A percentile compares a stretch with the other conserved stretches of the same genome.
These are phyloP conservation scores for Ormyrus labotus DNA, from an alignment of 2,888 invertebrate genomes.

Conservation along the genomic window DNA sequence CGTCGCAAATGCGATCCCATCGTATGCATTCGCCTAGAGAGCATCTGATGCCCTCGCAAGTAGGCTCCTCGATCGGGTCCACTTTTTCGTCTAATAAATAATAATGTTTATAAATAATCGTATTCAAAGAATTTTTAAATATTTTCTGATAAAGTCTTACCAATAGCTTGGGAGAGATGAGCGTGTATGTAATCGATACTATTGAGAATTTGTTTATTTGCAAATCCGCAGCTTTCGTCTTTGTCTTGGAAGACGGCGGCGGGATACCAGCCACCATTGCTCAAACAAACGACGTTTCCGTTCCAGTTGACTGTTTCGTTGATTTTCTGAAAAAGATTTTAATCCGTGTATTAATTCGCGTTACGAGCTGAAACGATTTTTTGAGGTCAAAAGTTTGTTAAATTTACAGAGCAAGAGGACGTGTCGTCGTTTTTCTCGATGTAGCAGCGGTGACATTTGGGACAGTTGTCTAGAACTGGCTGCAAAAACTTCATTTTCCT, in stretches of 20 bases:
- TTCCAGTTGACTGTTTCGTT: constrained; percentile 76
- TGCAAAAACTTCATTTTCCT: constrained; percentile 77
- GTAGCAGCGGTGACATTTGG: constrained; percentile 79
- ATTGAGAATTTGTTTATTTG: constrained; percentile 75
- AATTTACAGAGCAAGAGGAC: constrained; percentile 33
- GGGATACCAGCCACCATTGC: constrained; percentile 83
- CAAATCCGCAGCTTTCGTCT: constrained; percentile 77
- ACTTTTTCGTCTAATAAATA: constrained; percentile 32
- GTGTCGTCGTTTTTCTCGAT: constrained; percentile 38
- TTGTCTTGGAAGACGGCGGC: constrained; percentile 80
- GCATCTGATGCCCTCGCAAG: constrained; percentile 82
- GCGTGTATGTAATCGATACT: constrained; percentile 78
- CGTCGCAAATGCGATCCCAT: constrained; percentile 81
- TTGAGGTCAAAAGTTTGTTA: neutral
- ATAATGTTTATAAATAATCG: constrained; percentile 5
- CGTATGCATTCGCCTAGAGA: constrained; percentile 83
- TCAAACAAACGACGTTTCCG: constrained; percentile 83
- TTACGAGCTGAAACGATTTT: neutral
- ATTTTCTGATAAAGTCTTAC: constrained; percentile 70
- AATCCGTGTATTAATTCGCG: neutral
- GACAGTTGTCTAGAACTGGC: constrained; percentile 78
- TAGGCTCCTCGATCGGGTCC: constrained; percentile 15
- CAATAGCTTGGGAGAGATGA: constrained; percentile 77
- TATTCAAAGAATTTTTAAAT: neutral
- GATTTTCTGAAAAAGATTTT: constrained; percentile 16